A percentile compares a stretch with the other conserved stretches of the same genome.
Conservation (phyloP, 2,113 vertebrate species). For the Eudorcas thomsonii region DNA sequence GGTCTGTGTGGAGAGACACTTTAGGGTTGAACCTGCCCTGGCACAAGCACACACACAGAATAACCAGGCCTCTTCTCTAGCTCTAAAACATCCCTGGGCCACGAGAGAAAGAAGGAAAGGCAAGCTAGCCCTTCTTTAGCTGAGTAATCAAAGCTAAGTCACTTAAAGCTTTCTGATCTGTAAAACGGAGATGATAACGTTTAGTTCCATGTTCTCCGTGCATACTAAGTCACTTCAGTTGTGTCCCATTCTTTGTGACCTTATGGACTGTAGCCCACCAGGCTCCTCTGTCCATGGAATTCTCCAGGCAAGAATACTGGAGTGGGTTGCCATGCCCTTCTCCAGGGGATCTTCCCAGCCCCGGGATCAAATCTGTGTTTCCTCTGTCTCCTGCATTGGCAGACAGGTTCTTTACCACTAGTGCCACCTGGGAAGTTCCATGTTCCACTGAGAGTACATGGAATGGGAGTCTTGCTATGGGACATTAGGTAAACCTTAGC, state of each 20-base stretch:
- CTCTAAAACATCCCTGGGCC: neutral
- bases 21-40: neutral
- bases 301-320: neutral
- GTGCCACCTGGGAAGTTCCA: neutral
- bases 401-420: neutral
- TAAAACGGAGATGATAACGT: neutral
- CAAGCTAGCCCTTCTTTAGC: neutral
- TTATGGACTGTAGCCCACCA: neutral
- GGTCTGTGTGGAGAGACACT: neutral
- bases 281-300: neutral
- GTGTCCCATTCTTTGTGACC: neutral
- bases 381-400: neutral
- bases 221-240: neutral
- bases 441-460: neutral
- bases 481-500: neutral
- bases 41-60: neutral
- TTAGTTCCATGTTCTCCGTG: neutral
- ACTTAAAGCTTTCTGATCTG: neutral
- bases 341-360: neutral
- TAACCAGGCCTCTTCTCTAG: neutral
- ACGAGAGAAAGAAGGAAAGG: neutral
- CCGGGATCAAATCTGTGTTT: neutral
- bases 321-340: neutral
- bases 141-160: neutral
- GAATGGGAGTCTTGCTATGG: neutral